Evolutionary conservation across 2,888 invertebrate species (phyloP), one percentile per base, ranked within the genome.

Genomic region (Eustalomyia histrio): DNA sequence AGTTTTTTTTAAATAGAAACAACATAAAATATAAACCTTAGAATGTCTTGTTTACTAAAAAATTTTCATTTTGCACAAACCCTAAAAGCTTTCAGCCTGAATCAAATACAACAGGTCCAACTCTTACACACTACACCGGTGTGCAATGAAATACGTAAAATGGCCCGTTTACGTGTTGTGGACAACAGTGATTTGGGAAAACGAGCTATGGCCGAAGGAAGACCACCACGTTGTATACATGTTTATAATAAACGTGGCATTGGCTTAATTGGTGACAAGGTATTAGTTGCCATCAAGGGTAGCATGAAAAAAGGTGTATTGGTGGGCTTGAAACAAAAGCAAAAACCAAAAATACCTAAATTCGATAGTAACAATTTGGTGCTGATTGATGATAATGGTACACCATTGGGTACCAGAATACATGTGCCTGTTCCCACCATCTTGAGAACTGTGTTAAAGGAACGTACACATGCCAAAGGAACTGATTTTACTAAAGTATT

Each of bases 141-240:
- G 71, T 90, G 92, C 83, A 92, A 91, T 87, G 94, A 96, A 91
- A 95, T 97, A 61, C 93, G 94, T 52, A 94, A 95, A 88, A 87
- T 97, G 84, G 93, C 96, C 1, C 92, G 97, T 63, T 91, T 99
- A 16, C 92, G 97, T 86, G 97, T 99, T 7, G 99, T 99, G 2
- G 99, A 99, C 90, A 99, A 99, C 91, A 98, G 98, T 72, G 95
- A 95, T 84, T 94, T 99, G 79, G 99, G 99, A 43, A 97, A 97
- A 89, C 93, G 95, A 88, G 98, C 99, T 1, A 97, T 97, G 95
- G 94, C 95, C 1, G 96, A 97, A 88, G 99, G 99, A 60, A 96
- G 95, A 90, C 97, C 98, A 12, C 97, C 99, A 0, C 95, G 94
- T 90, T 94, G 96, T 86, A 99, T 99, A 87, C 97, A 99, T 88